Percentiles rank a stretch among this genome's conserved stretches.
phyloP scores from a whole-genome alignment of 2,797 vertebrate species.

The Pseudochromis fuscus region DNA sequence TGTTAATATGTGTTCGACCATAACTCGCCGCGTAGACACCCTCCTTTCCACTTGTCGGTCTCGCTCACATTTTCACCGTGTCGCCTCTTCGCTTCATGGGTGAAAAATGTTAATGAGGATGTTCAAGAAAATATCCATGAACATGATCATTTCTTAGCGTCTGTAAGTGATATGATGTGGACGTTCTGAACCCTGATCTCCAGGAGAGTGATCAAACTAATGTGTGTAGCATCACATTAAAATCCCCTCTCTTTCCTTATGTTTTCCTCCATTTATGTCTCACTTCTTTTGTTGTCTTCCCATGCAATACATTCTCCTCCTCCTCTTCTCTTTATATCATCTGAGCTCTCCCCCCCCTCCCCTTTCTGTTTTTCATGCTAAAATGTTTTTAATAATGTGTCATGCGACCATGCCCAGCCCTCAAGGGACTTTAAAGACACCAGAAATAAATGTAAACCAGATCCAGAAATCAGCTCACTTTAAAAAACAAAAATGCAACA shows the following conservation, averaged over 20 bases:
- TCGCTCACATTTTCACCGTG: conserved; percentile 45
- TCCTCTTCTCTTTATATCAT: not conserved
- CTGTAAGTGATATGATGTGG: conserved; percentile 19
- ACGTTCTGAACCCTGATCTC: not conserved
- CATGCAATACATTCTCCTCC: not conserved
- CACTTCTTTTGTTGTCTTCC: conserved; percentile 3
- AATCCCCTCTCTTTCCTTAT: too few relatives aligned
- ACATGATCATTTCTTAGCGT: conserved; percentile 4
- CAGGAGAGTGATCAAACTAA: conserved; percentile 21
- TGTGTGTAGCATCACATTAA: conserved; percentile 16
- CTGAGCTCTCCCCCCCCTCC: too few relatives aligned
- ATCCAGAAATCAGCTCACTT: conserved; percentile 25
- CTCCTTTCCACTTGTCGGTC: conserved; percentile 29
- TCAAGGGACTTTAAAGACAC: conserved; percentile 10
- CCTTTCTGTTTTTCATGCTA: conserved; percentile 7
- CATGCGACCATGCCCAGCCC: conserved; percentile 11
- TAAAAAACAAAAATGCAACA: conserved; percentile 1
- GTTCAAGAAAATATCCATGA: conserved; percentile 18
- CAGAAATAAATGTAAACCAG: conserved; percentile 46
- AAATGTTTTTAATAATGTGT: conserved; percentile 33
- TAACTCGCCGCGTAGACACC: conserved; percentile 48
- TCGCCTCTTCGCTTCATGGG: conserved; percentile 15
- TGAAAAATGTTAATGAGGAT: conserved; percentile 41
- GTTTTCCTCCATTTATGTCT: too few relatives aligned
- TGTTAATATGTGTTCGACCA: conserved; percentile 58